Evolutionary conservation across 2,888 invertebrate genomes (phyloP).

Genomic region (Buathra laborator): DNA sequence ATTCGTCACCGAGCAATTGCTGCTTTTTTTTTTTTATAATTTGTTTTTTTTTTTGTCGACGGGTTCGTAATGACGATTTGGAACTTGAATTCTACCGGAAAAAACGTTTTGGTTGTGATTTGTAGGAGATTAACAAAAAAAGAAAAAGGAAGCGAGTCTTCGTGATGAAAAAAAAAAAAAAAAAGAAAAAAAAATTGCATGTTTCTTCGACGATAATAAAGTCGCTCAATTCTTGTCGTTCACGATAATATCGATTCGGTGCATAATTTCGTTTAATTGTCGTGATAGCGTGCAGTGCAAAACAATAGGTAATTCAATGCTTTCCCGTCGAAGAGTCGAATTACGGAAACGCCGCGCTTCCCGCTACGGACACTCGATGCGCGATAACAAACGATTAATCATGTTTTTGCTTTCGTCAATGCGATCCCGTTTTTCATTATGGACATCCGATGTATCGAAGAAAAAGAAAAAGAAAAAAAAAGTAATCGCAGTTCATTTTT

Average conservation of each 20-base stretch:
- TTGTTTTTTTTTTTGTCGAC: conserved; percentile 19
- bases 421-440: conserved; percentile 22
- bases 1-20: conserved; percentile 19
- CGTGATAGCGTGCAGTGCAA: conserved; percentile 2
- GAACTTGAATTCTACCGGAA: conserved; percentile 7
- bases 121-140: conserved; percentile 9
- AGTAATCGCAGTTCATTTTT: conserved; percentile 3
- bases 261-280: conserved; percentile 36
- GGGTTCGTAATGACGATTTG: conserved; percentile 1
- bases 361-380: conserved; percentile 27
- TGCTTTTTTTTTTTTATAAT: conserved; percentile 1
- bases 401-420: conserved; percentile 55
- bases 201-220: conserved; percentile 42
- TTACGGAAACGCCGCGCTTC: conserved; percentile 9
- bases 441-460: conserved; percentile 25
- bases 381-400: conserved; percentile 29
- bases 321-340: conserved; percentile 15
- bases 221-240: conserved; percentile 53
- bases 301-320: conserved; percentile 10
- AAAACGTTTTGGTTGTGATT: conserved; percentile 15
- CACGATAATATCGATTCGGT: conserved; percentile 41
- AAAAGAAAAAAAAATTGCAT: conserved; percentile 33
- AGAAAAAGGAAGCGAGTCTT: conserved; percentile 18
- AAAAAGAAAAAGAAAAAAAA: conserved; percentile 11
- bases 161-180: conserved; percentile 12